A percentile compares a stretch with the other conserved stretches of the same genome.
phyloP scores from a whole-genome alignment of 2,888 invertebrate genomes.

The Hyposoter didymator region DNA sequence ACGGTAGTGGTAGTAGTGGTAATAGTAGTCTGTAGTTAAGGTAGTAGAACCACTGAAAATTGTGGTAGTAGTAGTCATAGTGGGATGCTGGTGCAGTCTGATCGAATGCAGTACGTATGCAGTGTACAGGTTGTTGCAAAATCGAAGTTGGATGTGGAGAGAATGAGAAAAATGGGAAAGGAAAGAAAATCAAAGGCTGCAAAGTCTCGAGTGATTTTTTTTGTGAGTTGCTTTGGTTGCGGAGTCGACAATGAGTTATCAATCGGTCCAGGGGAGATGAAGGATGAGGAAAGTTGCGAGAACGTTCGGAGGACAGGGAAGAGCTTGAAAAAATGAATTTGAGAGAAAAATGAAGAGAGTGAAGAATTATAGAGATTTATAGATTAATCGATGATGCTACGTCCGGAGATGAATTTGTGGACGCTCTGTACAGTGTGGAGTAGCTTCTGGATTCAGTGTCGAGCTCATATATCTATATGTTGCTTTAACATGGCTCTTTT shows the following conservation, averaged over 20 bases:
- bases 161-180: background rate
- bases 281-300: background rate
- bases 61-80: constrained; percentile 66
- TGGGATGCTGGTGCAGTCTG: constrained; percentile 75
- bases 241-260: background rate
- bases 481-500: constrained; percentile 54
- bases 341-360: background rate
- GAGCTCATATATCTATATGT: constrained; percentile 23
- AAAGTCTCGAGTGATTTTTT: background rate
- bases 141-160: background rate
- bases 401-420: background rate
- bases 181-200: background rate
- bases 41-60: constrained; percentile 48
- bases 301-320: background rate
- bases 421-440: constrained; percentile 17
- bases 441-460: constrained; percentile 55
- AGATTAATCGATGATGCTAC: background rate
- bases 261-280: background rate
- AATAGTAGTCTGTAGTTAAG: constrained; percentile 52
- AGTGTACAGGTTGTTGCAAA: constrained; percentile 42
- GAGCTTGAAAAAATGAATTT: background rate
- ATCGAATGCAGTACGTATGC: constrained; percentile 62
- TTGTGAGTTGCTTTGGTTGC: background rate
- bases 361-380: no score
- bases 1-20: constrained; percentile 60